These are phyloP conservation scores for Patiria pectinifera DNA, from an alignment of 53 echinoderm and acorn worm genomes.

Conservation along the genomic window DNA sequence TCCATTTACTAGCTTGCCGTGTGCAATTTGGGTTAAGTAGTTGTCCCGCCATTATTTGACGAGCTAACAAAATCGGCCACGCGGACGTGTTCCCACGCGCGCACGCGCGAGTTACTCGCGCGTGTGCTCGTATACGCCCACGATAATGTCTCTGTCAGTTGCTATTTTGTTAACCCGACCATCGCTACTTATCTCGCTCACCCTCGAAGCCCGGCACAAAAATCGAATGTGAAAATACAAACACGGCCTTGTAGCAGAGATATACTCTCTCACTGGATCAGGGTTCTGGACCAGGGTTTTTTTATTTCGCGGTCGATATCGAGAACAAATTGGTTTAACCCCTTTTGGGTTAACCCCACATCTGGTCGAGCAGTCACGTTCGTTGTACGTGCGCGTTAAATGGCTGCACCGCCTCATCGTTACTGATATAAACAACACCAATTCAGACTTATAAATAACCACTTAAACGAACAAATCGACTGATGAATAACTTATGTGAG, in stretches of 20 bases:
- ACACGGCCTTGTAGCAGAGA: neutral
- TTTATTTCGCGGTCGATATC: conserved; percentile 29
- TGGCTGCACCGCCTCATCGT: neutral
- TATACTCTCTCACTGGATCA: neutral
- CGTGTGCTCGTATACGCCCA: neutral
- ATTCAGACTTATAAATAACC: neutral
- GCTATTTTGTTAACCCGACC: neutral
- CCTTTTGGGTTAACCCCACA: conserved; percentile 7
- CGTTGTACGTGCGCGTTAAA: conserved; percentile 17
- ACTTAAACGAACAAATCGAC: neutral
- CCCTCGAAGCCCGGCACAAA: neutral
- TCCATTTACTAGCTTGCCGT: neutral
- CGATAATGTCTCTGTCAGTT: neutral
- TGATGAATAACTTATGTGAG: neutral
- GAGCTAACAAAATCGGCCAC: too few relatives aligned
- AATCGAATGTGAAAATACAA: conserved; percentile 45
- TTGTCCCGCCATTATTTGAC: too few relatives aligned
- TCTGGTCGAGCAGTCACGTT: conserved; percentile 30
- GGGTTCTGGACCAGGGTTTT: neutral
- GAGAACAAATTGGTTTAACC: conserved; percentile 41
- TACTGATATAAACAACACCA: neutral
- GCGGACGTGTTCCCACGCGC: too few relatives aligned
- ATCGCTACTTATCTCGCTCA: conserved; percentile 6
- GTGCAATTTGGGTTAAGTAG: conserved; percentile 15
- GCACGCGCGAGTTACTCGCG: neutral